Percentiles rank a stretch among this genome's conserved stretches.
phyloP scores from a whole-genome alignment of 2,888 invertebrate genomes.

The Bruchidius siliquastri region DNA sequence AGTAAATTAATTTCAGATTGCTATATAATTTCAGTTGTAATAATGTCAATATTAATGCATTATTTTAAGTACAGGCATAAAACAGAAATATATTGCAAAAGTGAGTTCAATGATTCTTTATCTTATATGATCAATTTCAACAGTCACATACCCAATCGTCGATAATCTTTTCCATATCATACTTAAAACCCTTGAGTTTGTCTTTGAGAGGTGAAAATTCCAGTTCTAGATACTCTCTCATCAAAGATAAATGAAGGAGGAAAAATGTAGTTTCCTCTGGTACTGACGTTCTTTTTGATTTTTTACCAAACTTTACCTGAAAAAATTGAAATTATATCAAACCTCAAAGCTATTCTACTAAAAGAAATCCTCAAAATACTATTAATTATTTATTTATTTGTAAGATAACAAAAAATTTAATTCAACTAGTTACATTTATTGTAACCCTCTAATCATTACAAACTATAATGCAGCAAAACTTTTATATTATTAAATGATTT shows the following conservation, averaged over 20 bases:
- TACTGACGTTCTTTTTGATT: constrained; percentile 62
- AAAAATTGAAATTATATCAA: constrained; percentile 17
- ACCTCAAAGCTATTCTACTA: no score
- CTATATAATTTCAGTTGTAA: no score
- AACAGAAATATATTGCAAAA: neutral
- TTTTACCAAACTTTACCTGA: constrained; percentile 71
- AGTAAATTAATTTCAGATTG: no score
- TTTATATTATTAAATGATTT: no score
- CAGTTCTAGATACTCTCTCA: constrained; percentile 88
- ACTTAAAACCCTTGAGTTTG: constrained; percentile 62
- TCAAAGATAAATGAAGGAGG: constrained; percentile 83
- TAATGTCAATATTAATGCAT: no score
- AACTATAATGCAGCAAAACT: no score
- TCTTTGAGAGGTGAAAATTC: constrained; percentile 76
- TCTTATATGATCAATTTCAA: neutral
- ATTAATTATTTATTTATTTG: no score
- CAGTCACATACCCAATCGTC: constrained; percentile 80
- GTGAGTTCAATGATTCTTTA: neutral
- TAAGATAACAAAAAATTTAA: no score
- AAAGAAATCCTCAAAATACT: no score
- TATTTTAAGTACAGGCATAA: neutral
- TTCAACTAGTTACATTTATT: no score
- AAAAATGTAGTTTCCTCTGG: constrained; percentile 91
- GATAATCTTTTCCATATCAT: constrained; percentile 84
- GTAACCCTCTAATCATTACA: no score